phyloP scores from a whole-genome alignment of 2,797 vertebrate genomes.

The Oryzias sinensis region DNA sequence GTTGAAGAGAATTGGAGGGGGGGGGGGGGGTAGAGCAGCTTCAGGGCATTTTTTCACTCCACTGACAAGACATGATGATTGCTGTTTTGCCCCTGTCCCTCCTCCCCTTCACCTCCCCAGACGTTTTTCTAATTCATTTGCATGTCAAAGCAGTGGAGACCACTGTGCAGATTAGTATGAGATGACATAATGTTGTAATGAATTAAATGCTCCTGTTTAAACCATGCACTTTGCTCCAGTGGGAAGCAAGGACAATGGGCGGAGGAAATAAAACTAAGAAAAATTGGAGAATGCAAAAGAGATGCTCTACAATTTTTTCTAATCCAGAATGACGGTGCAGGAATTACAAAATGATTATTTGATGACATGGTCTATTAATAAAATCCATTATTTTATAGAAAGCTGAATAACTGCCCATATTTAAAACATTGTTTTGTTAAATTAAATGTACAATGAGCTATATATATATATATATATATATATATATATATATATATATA shows the following conservation, averaged over 20 bases:
- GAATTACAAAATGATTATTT: too few relatives aligned
- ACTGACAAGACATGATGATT: constrained; percentile 90
- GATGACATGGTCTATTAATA: too few relatives aligned
- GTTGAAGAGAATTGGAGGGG: constrained; percentile 56
- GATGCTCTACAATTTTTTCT: too few relatives aligned
- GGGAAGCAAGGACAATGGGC: constrained; percentile 53
- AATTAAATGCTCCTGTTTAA: constrained; percentile 90
- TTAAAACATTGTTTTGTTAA: too few relatives aligned
- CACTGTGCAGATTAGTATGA: constrained; percentile 89
- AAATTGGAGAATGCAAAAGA: too few relatives aligned
- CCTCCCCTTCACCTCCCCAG: constrained; percentile 72
- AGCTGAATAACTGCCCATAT: too few relatives aligned
- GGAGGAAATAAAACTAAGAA: constrained; percentile 11
- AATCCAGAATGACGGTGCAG: too few relatives aligned
- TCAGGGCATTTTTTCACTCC: constrained; percentile 84
- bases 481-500: too few relatives aligned
- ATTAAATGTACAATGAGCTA: too few relatives aligned
- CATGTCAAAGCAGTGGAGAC: constrained; percentile 91
- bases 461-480: neutral
- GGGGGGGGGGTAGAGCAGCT: constrained; percentile 70
- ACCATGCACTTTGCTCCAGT: constrained; percentile 60
- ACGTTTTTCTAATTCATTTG: constrained; percentile 89
- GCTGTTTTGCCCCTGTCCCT: constrained; percentile 77
- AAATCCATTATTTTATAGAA: too few relatives aligned
- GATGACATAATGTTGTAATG: constrained; percentile 95